These are phyloP conservation scores for Frankliniella intonsa DNA, from an alignment of 2,888 invertebrate species.

Conservation along the genomic window DNA sequence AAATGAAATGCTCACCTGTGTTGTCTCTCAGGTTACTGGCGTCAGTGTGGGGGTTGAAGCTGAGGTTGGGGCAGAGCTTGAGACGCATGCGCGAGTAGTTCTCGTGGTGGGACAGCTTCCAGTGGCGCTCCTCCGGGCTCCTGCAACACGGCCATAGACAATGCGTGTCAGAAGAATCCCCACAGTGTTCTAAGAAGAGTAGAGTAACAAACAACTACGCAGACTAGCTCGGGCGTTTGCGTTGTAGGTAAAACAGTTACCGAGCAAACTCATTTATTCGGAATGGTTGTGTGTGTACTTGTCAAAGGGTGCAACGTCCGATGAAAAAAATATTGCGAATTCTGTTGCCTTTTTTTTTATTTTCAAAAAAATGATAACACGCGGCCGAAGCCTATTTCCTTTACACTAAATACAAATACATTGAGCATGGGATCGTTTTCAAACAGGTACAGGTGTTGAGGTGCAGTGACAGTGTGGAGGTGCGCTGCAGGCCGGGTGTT, in stretches of 20 bases:
- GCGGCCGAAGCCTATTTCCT: not conserved
- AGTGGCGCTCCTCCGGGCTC: constrained; percentile 47
- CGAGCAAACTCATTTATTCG: too few species aligned
- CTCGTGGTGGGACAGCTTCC: constrained; percentile 59
- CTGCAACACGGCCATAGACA: constrained; percentile 42
- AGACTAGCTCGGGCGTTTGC: not conserved
- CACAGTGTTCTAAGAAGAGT: too few species aligned
- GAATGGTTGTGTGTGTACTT: too few species aligned
- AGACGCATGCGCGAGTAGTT: constrained; percentile 59
- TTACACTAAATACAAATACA: not conserved
- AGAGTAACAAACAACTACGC: too few species aligned
- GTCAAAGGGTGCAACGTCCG: too few species aligned
- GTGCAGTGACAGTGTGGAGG: not conserved
- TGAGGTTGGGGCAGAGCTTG: constrained; percentile 54
- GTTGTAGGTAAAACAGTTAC: not conserved
- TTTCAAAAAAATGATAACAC: not conserved
- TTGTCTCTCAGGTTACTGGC: constrained; percentile 59
- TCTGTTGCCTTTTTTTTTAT: not conserved
- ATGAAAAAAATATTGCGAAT: too few species aligned
- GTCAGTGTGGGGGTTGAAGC: constrained; percentile 55
- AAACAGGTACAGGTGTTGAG: not conserved
- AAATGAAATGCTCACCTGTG: constrained; percentile 42
- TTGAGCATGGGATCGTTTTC: constrained; percentile 28
- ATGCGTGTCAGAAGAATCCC: not conserved
- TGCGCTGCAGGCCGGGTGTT: not conserved